phyloP scores from a whole-genome alignment of 2,113 vertebrate genomes.

The Cynopterus brachyotis region DNA sequence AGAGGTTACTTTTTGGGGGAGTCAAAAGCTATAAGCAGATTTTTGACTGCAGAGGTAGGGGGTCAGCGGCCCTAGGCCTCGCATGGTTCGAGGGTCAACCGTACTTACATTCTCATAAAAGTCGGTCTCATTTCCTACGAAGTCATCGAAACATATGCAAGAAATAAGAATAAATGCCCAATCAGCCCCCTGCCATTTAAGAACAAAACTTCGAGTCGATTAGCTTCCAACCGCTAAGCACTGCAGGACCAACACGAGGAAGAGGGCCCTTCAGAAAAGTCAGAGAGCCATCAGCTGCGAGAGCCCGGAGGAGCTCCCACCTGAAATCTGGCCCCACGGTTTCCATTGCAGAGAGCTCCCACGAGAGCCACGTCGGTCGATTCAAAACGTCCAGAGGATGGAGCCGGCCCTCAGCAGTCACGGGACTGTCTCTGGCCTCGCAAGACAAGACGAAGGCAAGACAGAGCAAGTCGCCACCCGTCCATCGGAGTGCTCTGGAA shows the following conservation, averaged over 20 bases:
- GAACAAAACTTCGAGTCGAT: neutral
- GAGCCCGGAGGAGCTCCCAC: conserved; percentile 36
- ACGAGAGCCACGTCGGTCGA: neutral
- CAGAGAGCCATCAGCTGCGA: conserved; percentile 63
- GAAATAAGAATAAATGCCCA: conserved; percentile 16
- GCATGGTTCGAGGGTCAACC: neutral
- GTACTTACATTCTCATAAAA: conserved; percentile 44
- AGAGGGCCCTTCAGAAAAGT: conserved; percentile 39
- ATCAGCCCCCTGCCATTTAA: neutral
- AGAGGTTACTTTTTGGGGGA: neutral
- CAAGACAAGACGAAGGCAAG: neutral
- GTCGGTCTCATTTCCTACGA: conserved; percentile 23
- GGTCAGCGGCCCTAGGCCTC: too few relatives aligned
- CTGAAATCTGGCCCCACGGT: conserved; percentile 57
- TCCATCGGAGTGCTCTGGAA: neutral
- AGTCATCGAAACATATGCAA: conserved; percentile 24
- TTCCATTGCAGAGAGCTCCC: conserved; percentile 71
- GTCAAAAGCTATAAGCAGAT: neutral
- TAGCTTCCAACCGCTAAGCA: conserved; percentile 51
- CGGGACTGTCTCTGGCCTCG: neutral
- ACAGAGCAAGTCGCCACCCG: neutral
- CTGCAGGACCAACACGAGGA: conserved; percentile 50
- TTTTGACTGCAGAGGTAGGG: neutral
- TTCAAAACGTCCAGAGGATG: neutral
- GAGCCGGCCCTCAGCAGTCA: conserved; percentile 16